phyloP scores from a whole-genome alignment of 2,113 vertebrate genomes.

The Laticauda colubrina region DNA sequence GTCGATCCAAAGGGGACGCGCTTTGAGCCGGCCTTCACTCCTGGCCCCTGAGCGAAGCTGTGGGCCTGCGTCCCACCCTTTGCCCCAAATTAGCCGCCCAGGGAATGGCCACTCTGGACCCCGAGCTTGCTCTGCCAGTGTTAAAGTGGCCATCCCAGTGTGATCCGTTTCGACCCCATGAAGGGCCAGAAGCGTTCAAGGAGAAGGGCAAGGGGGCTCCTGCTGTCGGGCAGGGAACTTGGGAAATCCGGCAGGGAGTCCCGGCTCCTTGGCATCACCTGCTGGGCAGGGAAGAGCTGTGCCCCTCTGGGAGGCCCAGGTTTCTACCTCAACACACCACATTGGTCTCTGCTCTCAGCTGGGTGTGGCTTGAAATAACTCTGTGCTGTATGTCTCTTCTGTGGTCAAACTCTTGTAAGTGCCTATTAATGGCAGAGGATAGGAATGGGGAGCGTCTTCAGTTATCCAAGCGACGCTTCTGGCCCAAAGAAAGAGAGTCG shows the following conservation, averaged over 20 bases:
- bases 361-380: neutral
- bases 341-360: slow-evolving; percentile 1
- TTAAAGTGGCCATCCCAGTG: neutral
- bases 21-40: neutral
- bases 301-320: neutral
- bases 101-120: neutral
- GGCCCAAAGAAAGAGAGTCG: neutral
- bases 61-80: neutral
- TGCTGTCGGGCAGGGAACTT: neutral
- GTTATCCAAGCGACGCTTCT: neutral
- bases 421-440: slow-evolving; percentile 10
- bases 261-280: neutral
- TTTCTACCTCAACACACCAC: slow-evolving; percentile 5
- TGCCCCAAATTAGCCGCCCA: neutral
- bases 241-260: neutral
- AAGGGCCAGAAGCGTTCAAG: neutral
- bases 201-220: neutral
- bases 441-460: neutral
- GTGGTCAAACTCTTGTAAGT: neutral
- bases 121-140: neutral
- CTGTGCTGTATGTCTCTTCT: neutral
- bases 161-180: neutral
- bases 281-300: neutral
- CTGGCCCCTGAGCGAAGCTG: neutral
- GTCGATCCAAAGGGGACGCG: neutral